These are phyloP conservation scores for Calosoma granatense DNA, from an alignment of 1,140 invertebrate genomes.

Conservation along the genomic window DNA sequence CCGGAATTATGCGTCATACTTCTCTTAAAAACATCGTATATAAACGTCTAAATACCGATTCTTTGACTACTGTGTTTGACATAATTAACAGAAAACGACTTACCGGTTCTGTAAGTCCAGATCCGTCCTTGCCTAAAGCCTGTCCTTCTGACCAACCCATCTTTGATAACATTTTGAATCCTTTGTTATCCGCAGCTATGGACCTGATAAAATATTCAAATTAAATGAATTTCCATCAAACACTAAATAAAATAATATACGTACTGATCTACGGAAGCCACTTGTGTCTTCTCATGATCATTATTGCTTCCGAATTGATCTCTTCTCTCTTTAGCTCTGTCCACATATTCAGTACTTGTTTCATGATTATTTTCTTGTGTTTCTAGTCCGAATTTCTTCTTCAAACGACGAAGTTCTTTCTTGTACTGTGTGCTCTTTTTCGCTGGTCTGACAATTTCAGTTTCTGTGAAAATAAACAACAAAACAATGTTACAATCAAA, in stretches of 20 bases:
- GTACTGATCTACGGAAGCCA: slow-evolving; percentile 69
- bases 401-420: slow-evolving; percentile 63
- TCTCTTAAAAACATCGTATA: no score
- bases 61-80: no score
- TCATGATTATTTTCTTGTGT: slow-evolving; percentile 27
- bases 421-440: slow-evolving; percentile 45
- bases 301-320: slow-evolving; percentile 70
- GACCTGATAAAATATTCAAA: slow-evolving; percentile 42
- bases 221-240: slow-evolving; percentile 10
- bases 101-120: slow-evolving; percentile 70
- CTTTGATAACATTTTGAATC: slow-evolving; percentile 79
- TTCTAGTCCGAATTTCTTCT: slow-evolving; percentile 72
- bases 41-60: no score
- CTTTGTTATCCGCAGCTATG: slow-evolving; percentile 70
- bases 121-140: slow-evolving; percentile 62
- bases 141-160: slow-evolving; percentile 90
- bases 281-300: slow-evolving; percentile 70
- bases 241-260: slow-evolving; percentile 23
- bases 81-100: slow-evolving; percentile 35
- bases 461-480: neutral
- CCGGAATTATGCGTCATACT: no score
- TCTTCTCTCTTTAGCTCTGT: slow-evolving; percentile 66
- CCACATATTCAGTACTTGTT: slow-evolving; percentile 49
- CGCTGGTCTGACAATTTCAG: neutral
- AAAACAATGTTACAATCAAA: no score